Percentiles rank a stretch among this genome's conserved stretches.
These are phyloP conservation scores for Guaruba guarouba DNA, from an alignment of 2,113 vertebrate species.

Conservation along the genomic window DNA sequence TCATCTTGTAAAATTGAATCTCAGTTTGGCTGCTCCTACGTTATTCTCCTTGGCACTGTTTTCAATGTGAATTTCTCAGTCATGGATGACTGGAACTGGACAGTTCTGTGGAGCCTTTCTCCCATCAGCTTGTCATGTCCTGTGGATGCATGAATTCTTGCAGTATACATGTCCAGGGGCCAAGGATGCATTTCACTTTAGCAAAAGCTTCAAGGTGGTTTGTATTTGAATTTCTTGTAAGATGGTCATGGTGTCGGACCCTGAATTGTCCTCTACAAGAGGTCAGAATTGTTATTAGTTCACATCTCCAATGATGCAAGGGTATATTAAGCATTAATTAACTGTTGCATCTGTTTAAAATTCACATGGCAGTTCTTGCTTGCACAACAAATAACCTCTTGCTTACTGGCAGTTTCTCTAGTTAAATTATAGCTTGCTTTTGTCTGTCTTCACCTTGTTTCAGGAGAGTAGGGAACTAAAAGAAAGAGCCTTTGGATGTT, in stretches of 20 bases:
- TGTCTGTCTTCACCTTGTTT: not conserved
- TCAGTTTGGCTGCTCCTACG: not conserved
- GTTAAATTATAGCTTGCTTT: not conserved
- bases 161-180: no score
- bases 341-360: slow-evolving; percentile 29
- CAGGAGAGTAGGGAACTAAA: not conserved
- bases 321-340: slow-evolving; percentile 31
- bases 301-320: not conserved
- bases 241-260: not conserved
- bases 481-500: not conserved
- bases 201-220: not conserved
- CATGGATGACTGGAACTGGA: not conserved
- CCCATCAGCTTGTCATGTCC: not conserved
- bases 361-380: not conserved
- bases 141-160: not conserved
- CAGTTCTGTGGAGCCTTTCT: not conserved
- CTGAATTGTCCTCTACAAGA: not conserved
- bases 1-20: not conserved
- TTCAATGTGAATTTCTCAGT: not conserved
- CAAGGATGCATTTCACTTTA: not conserved
- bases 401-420: not conserved
- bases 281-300: not conserved
- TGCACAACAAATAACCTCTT: slow-evolving; percentile 18
- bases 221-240: slow-evolving; percentile 11
- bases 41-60: not conserved